These are phyloP conservation scores for Euthynnus affinis DNA, from an alignment of 2,797 vertebrate species.

Conservation along the genomic window DNA sequence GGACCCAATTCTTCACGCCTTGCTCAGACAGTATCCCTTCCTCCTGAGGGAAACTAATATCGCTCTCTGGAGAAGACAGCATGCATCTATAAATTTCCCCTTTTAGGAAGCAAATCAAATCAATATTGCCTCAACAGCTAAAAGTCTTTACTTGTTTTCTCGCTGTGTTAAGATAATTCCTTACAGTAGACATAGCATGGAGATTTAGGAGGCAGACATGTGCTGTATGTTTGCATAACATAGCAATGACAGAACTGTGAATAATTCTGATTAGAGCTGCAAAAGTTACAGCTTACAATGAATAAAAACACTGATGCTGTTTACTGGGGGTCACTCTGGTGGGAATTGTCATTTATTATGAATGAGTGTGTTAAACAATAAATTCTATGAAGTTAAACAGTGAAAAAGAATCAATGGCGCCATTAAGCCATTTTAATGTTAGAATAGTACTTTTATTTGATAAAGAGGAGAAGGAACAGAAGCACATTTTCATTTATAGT, in stretches of 20 bases:
- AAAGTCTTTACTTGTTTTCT: constrained; percentile 78
- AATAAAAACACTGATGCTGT: constrained; percentile 47
- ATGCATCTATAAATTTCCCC: constrained; percentile 75
- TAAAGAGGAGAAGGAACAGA: neutral
- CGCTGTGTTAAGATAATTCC: constrained; percentile 70
- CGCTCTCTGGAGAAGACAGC: constrained; percentile 69
- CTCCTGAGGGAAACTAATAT: constrained; percentile 72
- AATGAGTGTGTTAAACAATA: constrained; percentile 31
- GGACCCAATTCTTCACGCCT: constrained; percentile 77
- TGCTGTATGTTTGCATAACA: constrained; percentile 76
- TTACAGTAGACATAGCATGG: constrained; percentile 51
- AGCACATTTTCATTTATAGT: neutral
- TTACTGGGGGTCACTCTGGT: constrained; percentile 53
- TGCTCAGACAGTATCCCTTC: constrained; percentile 62
- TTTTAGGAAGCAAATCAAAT: constrained; percentile 81
- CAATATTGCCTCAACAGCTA: constrained; percentile 69
- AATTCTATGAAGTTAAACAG: constrained; percentile 29
- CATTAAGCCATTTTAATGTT: constrained; percentile 43
- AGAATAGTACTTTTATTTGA: neutral
- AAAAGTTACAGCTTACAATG: constrained; percentile 48
- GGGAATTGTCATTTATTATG: constrained; percentile 35
- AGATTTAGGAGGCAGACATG: constrained; percentile 79
- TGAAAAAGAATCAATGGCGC: constrained; percentile 38
- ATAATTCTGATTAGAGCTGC: constrained; percentile 68
- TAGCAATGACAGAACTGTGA: constrained; percentile 66